Percentiles rank a stretch among this genome's conserved stretches.
phyloP scores from a whole-genome alignment of 92 coral and sea anemone species.

The Palythoa grandiflora region DNA sequence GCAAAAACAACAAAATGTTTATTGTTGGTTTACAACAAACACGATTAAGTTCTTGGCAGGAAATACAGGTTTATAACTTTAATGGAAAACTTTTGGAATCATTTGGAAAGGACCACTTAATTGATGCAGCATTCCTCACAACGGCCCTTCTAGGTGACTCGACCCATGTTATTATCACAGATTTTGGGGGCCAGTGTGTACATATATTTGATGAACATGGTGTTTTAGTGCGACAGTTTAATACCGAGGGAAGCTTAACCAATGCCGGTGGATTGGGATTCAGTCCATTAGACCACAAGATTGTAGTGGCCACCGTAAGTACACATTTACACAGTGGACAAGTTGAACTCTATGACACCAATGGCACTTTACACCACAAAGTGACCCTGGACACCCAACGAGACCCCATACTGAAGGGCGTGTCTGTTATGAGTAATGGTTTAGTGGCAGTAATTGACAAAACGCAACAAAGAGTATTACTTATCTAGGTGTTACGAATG shows the following conservation, averaged over 20 bases:
- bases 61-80: slow-evolving; percentile 6
- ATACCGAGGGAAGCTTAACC: slow-evolving; percentile 16
- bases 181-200: slow-evolving; percentile 37
- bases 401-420: slow-evolving; percentile 35
- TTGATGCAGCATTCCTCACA: slow-evolving; percentile 21
- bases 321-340: slow-evolving; percentile 21
- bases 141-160: slow-evolving; percentile 5
- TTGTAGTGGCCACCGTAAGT: slow-evolving; percentile 9
- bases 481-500: background rate
- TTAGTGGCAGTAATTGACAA: slow-evolving; percentile 25
- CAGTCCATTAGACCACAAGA: background rate
- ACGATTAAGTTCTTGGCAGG: slow-evolving; percentile 27
- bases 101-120: slow-evolving; percentile 14
- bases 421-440: slow-evolving; percentile 21
- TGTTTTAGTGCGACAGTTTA: slow-evolving; percentile 11
- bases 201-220: slow-evolving; percentile 34
- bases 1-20: slow-evolving; percentile 10
- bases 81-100: slow-evolving; percentile 7
- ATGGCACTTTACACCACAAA: slow-evolving; percentile 14
- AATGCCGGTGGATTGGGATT: slow-evolving; percentile 45
- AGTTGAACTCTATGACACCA: slow-evolving; percentile 22
- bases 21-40: slow-evolving; percentile 37
- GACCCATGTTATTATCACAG: slow-evolving; percentile 19
- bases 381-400: slow-evolving; percentile 21
- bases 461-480: slow-evolving; percentile 6